Conservation (phyloP, 1,140 invertebrate genomes). For the fruit fly (Drosophila melanogaster) region Release_6_plus_ISO1_MT NT_037436.4:17898001-17898500, state of each 20-base stretch:
- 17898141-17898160: slow-evolving; percentile 63
- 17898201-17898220: slow-evolving; percentile 16
- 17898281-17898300: background rate
- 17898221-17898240: slow-evolving; percentile 11
- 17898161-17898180: slow-evolving; percentile 54
- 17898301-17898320: background rate
- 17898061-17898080: slow-evolving; percentile 37
- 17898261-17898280: background rate
- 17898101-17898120: slow-evolving; percentile 50
- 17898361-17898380: no score
- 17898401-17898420: no score
- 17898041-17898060: slow-evolving; percentile 45
- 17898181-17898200: slow-evolving; percentile 70
- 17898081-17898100: slow-evolving; percentile 34
- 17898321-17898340: background rate
- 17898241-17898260: slow-evolving; percentile 18
- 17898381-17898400: no score
- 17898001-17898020: slow-evolving; percentile 39
- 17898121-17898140: slow-evolving; percentile 54
- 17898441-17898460: no score
- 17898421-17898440: no score
- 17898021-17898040: slow-evolving; percentile 52
- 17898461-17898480: no score
- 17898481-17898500: no score
- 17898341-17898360: background rate